phyloP scores from a whole-genome alignment of 2,113 vertebrate genomes.

The Pygoscelis adeliae region DNA sequence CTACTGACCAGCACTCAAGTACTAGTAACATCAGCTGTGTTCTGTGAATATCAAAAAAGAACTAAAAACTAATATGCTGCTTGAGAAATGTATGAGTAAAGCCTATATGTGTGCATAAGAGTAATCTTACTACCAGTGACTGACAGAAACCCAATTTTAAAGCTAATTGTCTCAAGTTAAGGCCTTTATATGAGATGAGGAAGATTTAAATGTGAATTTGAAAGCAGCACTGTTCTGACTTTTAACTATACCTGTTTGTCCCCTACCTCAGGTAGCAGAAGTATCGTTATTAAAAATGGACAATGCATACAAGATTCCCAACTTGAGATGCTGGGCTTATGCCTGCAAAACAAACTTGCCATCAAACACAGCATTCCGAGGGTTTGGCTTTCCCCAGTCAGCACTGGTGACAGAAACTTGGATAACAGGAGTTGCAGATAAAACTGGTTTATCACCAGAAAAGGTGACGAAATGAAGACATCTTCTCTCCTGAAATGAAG shows the following conservation, averaged over 20 bases:
- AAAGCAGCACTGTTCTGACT: not conserved
- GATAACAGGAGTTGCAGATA: slow-evolving; percentile 76
- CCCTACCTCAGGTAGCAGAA: slow-evolving; percentile 72
- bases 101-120: not conserved
- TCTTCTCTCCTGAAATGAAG: not conserved
- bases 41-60: not conserved
- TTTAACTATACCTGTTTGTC: not conserved
- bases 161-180: not conserved
- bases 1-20: not conserved
- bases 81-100: not conserved
- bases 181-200: not conserved
- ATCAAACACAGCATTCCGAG: slow-evolving; percentile 83
- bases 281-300: slow-evolving; percentile 82
- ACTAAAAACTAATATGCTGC: not conserved
- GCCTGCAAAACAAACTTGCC: slow-evolving; percentile 85
- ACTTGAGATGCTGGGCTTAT: slow-evolving; percentile 64
- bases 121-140: not conserved
- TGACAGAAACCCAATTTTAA: not conserved
- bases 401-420: slow-evolving; percentile 81
- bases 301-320: slow-evolving; percentile 82
- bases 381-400: slow-evolving; percentile 84
- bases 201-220: not conserved
- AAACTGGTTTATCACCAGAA: slow-evolving; percentile 74
- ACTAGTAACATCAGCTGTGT: not conserved
- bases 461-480: slow-evolving; percentile 64